phyloP scores from a whole-genome alignment of 2,888 invertebrate genomes.

The Drosophila lutescens region DNA sequence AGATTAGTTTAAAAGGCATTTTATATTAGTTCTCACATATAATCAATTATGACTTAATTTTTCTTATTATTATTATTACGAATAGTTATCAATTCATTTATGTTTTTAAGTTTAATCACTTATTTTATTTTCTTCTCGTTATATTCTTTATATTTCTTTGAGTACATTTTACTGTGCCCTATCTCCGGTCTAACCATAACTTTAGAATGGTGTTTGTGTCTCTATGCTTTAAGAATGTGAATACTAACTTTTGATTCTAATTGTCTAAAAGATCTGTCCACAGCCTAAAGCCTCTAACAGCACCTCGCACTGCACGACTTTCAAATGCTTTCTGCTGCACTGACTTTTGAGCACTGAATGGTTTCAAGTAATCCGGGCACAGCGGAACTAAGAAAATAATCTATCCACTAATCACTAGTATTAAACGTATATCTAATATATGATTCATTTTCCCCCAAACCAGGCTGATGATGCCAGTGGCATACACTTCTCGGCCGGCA shows the following conservation, averaged over 20 bases:
- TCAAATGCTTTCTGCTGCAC: conserved; percentile 54
- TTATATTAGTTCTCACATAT: no score
- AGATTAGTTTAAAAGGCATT: no score
- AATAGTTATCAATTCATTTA: no score
- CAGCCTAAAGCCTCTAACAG: conserved; percentile 71
- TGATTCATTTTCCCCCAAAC: not conserved
- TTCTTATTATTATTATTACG: not conserved
- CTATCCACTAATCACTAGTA: not conserved
- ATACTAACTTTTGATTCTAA: conserved; percentile 82
- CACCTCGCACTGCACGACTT: conserved; percentile 64
- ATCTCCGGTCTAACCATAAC: conserved; percentile 13
- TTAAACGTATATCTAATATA: not conserved
- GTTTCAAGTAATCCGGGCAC: conserved; percentile 64
- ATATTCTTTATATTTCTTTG: not conserved
- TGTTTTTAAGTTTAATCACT: not conserved
- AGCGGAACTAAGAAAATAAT: conserved; percentile 12
- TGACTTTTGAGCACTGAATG: conserved; percentile 48
- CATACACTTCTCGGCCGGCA: conserved; percentile 89
- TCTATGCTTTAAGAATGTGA: conserved; percentile 50
- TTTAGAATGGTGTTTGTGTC: conserved; percentile 54
- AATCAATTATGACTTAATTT: not conserved
- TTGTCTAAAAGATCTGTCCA: conserved; percentile 63
- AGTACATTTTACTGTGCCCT: conserved; percentile 16
- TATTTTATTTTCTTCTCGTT: not conserved
- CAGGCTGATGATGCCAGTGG: conserved; percentile 90